Conservation (phyloP, 2,888 invertebrate genomes). For the Volucella inanis region DNA sequence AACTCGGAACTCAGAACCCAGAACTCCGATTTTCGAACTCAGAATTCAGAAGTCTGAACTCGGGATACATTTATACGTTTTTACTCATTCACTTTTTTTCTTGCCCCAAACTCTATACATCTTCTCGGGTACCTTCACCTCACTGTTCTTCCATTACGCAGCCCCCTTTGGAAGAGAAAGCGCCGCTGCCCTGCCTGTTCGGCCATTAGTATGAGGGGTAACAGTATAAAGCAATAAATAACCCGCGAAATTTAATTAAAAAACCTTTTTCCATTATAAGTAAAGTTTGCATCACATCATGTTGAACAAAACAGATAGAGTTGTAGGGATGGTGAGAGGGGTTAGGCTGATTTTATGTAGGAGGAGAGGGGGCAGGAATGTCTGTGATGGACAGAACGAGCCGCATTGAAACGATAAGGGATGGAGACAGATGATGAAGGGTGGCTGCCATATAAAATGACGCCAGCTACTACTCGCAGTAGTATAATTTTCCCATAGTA, state of each 20-base stretch:
- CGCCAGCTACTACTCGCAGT: conserved; percentile 25
- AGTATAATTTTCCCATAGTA: conserved; percentile 45
- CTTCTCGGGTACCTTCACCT: conserved; percentile 37
- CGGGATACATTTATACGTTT: conserved; percentile 24
- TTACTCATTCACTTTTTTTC: conserved; percentile 26
- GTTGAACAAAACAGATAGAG: conserved; percentile 65
- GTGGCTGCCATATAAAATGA: conserved; percentile 59
- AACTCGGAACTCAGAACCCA: too few relatives aligned
- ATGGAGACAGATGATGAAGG: conserved; percentile 70
- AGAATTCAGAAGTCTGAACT: too few relatives aligned
- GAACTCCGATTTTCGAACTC: too few relatives aligned
- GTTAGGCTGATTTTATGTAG: neutral
- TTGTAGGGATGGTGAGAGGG: conserved; percentile 26
- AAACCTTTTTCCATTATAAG: conserved; percentile 76
- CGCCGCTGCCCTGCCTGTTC: neutral
- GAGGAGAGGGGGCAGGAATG: neutral
- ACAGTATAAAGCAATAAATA: conserved; percentile 77
- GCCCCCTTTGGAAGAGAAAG: conserved; percentile 57
- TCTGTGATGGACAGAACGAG: conserved; percentile 66
- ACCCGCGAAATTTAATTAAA: conserved; percentile 78
- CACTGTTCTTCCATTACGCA: conserved; percentile 71
- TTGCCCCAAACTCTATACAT: conserved; percentile 37
- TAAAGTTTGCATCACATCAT: conserved; percentile 74
- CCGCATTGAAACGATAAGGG: conserved; percentile 64
- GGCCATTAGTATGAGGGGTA: conserved; percentile 49